Evolutionary conservation across 2,113 vertebrate species (phyloP).

Genomic region (Coreoperca whiteheadi): DNA sequence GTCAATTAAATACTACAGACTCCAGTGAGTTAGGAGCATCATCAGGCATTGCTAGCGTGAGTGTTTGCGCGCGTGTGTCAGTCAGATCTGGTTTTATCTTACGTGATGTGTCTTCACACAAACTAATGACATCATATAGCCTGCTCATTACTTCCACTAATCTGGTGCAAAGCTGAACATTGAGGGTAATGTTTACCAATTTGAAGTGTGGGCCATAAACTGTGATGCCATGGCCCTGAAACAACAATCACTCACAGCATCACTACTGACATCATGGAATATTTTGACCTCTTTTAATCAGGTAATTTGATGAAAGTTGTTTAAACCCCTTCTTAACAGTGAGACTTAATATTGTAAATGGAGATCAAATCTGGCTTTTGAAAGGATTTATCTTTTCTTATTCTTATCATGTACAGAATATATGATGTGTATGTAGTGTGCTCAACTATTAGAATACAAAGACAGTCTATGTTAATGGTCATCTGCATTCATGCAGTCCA

Average conservation of each 20-base stretch:
- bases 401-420: neutral
- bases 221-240: slow-evolving; percentile 47
- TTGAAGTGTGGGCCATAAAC: slow-evolving; percentile 65
- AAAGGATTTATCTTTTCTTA: neutral
- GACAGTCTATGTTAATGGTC: neutral
- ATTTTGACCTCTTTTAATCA: slow-evolving; percentile 22
- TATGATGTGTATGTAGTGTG: neutral
- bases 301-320: slow-evolving; percentile 10
- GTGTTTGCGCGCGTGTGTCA: neutral
- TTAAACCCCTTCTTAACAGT: too few relatives aligned
- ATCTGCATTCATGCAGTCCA: neutral
- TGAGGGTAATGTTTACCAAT: slow-evolving; percentile 31
- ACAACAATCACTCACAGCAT: slow-evolving; percentile 24
- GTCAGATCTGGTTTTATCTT: slow-evolving; percentile 42
- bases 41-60: neutral
- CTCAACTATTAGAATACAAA: neutral
- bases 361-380: neutral
- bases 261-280: slow-evolving; percentile 64
- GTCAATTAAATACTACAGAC: slow-evolving; percentile 2
- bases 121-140: slow-evolving; percentile 33
- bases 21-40: slow-evolving; percentile 13
- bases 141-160: slow-evolving; percentile 61
- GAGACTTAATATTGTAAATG: neutral
- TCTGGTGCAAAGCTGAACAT: slow-evolving; percentile 22
- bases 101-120: slow-evolving; percentile 38